Base-by-base conservation (phyloP, 2,113 vertebrate species). In the Gobiocypris rarus region DNA sequence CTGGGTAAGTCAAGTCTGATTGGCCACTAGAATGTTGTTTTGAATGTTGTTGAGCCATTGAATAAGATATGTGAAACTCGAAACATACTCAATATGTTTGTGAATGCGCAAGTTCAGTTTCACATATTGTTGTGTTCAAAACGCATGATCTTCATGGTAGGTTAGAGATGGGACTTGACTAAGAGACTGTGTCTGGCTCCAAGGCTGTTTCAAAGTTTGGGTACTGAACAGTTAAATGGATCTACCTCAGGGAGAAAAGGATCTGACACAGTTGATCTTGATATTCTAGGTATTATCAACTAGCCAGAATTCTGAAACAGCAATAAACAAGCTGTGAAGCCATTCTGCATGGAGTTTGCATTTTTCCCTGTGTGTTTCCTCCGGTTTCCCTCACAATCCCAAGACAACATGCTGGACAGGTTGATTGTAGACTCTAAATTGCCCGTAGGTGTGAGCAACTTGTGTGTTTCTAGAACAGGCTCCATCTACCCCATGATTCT, bases 1-100 rank as follows among this genome's bases (percentile, higher is more conserved):
- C 81, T 91, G 74, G 88, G 90, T 91, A 34, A 63, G 78, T 19
- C 15, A 22, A 24, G 43, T 9, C 28, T 65, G 15, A 70, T 70
- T 11, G 10, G 28, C 26, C 28, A n/a, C 5, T 13, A 5, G 14
- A 67, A n/a, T 22, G 41, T 59, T 83, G 6, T 38, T 38, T 5
- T 38, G 34, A 38, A 38, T 38, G 34, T 38, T 38, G 38, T 38
- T 38, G 28, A 31, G 14, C 14, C 9, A 8, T 3, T 65, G 63
- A 9, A 65, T 7, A 34, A 19, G 28, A 38, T 67, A 15, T 31
- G 63, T 10, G 31, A 38, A 38, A 4, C 15, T 67, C 9, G 14
- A 67, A 67, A 67, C 0, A 2, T 0, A 34, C 63, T 54, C 6
- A 31, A 17, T 54, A 22, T 7, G 7, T 54, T 54, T 54, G 52